Evolutionary conservation across 2,113 vertebrate species (phyloP), one percentile per base, ranked within the genome.

Genomic region (Nyctibius bracteatus): DNA sequence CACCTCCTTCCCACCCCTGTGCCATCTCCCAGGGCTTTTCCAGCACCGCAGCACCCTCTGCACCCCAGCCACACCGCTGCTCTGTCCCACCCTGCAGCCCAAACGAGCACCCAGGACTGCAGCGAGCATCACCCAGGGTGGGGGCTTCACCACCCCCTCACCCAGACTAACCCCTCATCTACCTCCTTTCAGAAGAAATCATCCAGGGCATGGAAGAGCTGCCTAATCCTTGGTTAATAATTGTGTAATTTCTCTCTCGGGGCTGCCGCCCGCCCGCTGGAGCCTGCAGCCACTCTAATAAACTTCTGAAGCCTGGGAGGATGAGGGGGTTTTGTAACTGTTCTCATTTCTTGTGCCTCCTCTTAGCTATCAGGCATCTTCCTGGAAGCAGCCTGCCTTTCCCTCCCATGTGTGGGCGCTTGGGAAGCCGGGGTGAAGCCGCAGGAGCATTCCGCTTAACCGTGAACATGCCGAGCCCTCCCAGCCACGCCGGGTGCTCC

Each of bases 41-140:
- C 58, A 58, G 78, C 81, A 31, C 68, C 8, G 7, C 43, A 30
- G 54, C 55, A 3, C 1, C 1, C 37, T 58, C 79, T 2, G 9
- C 33, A 25, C 75, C 72, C 47, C 7, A 70, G 16, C 49, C 57
- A 5, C 2, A 0, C 14, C 1, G 10, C 52, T 2, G 0, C 66
- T 21, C 2, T 0, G 11, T 51, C 37, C 62, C 59, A 6, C 16
- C 28, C 66, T 54, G 57, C 92, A 47, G 59, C 92, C 72, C 80
- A 6, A 1, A 25, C 10, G 8, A 31, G 52, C 61, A 13, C 15
- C 75, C 61, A 2, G 79, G 21, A 39, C 63, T 78, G 70, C 73
- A 25, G 37, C 0, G 5, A 83, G 87, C 75, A 33, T 75, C 83
- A 2, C 57, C 33, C 0, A 2, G 9, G 1, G 31, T n/a, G n/a